Base-by-base conservation (phyloP, 2,888 invertebrate genomes). In the Caenorhabditis imperialis region DNA sequence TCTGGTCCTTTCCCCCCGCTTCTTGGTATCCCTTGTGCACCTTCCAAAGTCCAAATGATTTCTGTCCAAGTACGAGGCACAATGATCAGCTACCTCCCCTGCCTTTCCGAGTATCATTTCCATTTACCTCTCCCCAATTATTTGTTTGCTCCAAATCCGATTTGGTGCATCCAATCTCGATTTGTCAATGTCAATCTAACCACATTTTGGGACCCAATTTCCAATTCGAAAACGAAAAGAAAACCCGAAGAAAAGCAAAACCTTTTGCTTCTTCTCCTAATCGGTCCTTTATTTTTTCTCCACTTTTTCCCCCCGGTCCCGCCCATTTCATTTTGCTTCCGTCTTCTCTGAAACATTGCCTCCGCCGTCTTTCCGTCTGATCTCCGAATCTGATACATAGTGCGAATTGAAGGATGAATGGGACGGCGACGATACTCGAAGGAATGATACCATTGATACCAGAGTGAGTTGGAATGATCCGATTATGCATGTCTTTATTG, bases 391-490 rank as follows among this genome's bases (percentile, higher is more conserved):
- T 27, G 2, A n/a, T n/a, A n/a, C n/a, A n/a, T n/a, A n/a, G n/a
- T 38, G 45, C 18, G 5, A 42, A 38, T 35, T 51, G 20, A 53
- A 72, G 53, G 37, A 65, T 73, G 63, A 65, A 58, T 48, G 18
- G 8, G 38, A 62, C 50, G 50, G 55, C 37, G 3, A 72, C 71
- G n/a, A 58, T 72, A 53, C 58, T 78, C 20, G 67, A 71, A 50
- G 78, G 78, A 44, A 78, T 78, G 78, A 78, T 78, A 51, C 78
- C 78, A 12, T 53, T 78, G 35, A 69, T 78, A 51, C 78, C 78
- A 25, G 72, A 72, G 78, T 78, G 42, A 78, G 78, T 72, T 30
- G n/a, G n/a, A n/a, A n/a, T n/a, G n/a, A 27, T 25, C 22, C 14
- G 22, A 44, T 40, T 40, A 44, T 16, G 5, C 2, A 40, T 8